phyloP scores from a whole-genome alignment of 1,140 invertebrate species.

The Drosophila burlai region DNA sequence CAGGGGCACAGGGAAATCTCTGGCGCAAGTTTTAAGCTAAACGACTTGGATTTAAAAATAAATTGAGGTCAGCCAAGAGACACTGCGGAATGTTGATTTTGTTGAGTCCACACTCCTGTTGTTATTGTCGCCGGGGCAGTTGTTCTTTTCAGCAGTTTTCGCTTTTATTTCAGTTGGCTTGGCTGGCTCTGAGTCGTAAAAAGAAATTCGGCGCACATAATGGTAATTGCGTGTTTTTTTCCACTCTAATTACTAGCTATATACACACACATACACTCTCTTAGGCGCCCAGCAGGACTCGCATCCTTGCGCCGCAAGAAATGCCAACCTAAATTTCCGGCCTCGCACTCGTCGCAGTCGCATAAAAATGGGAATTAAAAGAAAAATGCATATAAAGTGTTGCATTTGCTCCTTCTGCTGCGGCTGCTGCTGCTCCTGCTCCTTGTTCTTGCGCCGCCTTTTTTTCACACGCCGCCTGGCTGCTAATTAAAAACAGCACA shows the following conservation, averaged over 20 bases:
- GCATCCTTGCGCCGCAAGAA: constrained; percentile 60
- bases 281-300: constrained; percentile 20
- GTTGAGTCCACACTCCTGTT: constrained; percentile 25
- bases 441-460: constrained; percentile 21
- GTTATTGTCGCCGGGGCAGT: constrained; percentile 7
- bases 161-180: constrained; percentile 55
- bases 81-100: constrained; percentile 51
- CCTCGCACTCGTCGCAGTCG: constrained; percentile 40
- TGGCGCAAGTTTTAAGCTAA: constrained; percentile 77
- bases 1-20: constrained; percentile 18
- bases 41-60: constrained; percentile 79
- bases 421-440: constrained; percentile 10
- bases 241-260: constrained; percentile 80
- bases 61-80: constrained; percentile 70
- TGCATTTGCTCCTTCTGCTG: constrained; percentile 64
- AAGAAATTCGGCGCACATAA: constrained; percentile 79
- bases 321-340: constrained; percentile 77
- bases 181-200: constrained; percentile 58
- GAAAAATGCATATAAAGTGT: constrained; percentile 83
- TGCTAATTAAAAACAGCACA: constrained; percentile 80
- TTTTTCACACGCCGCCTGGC: constrained; percentile 21
- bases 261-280: constrained; percentile 41
- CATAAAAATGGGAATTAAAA: constrained; percentile 82
- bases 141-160: constrained; percentile 24
- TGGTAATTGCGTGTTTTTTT: constrained; percentile 81